Evolutionary conservation across 2,888 invertebrate genomes (phyloP), one percentile per base, ranked within the genome.

Genomic region (Himalopsyche japonica): DNA sequence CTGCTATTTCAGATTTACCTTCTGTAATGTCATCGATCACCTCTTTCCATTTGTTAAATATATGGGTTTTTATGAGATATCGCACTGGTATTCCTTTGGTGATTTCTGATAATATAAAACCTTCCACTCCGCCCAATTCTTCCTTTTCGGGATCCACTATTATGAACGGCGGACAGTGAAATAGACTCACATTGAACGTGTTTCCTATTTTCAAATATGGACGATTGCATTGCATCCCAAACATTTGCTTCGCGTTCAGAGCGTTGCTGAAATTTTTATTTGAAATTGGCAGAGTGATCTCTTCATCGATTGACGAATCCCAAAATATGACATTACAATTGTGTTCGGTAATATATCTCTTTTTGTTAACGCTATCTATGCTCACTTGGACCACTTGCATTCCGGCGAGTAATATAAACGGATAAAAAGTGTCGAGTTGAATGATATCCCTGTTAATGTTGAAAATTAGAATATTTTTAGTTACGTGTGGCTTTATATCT

Each of bases 101-200:
- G 10, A 83, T 70, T 79, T 83, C 83, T 20, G n/a, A 7, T 12
- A 83, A 24, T 34, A 83, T 30, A 8, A 80, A 37, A n/a, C 15
- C 32, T 79, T 83, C 83, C 18, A 83, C 80, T 34, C 83, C 83
- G n/a, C 8, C 43, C n/a, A 76, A 48, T 6, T 76, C 32, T 10
- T 70, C 18, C 3, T 20, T 48, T 2, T 10, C n/a, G 6, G 30
- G 32, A 76, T 83, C 76, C 34, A 83, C 18, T 1, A 76, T 76
- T 3, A 83, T 64, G 32, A 80, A 83, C 1, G 83, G 83, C 15
- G 83, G 83, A 49, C 83, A 83, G 30, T 83, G 79, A 27, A 83
- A 83, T 48, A 80, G 8, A 27, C 83, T 83, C n/a, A 83, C 32
- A 7, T 70, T 48, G 6, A 83, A n/a, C 6, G 47, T 15, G 24